These are phyloP conservation scores for Drosophila navojoa DNA, from an alignment of 1,140 invertebrate species.

Conservation along the genomic window DNA sequence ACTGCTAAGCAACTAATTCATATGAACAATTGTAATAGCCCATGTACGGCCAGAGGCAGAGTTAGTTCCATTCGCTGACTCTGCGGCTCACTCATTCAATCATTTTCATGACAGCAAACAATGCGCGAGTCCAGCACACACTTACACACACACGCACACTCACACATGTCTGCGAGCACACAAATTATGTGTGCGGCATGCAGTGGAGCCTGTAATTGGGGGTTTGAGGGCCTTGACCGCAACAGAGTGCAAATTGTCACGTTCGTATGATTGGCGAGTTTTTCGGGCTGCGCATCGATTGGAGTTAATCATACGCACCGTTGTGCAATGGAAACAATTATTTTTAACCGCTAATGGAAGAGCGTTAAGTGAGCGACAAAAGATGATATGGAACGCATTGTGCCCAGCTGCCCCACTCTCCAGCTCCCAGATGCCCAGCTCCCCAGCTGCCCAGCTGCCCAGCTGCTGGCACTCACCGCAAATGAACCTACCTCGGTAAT, in stretches of 20 bases:
- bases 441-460: too few relatives aligned
- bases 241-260: slow-evolving; percentile 11
- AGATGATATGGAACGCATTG: too few relatives aligned
- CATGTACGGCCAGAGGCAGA: slow-evolving; percentile 9
- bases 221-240: not conserved
- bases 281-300: too few relatives aligned
- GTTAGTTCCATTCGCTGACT: not conserved
- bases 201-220: not conserved
- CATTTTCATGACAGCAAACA: slow-evolving; percentile 49
- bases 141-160: not conserved
- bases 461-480: slow-evolving; percentile 30
- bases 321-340: slow-evolving; percentile 5
- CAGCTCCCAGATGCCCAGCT: too few relatives aligned
- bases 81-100: slow-evolving; percentile 49
- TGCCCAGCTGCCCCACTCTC: not conserved
- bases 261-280: slow-evolving; percentile 1
- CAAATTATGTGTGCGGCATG: not conserved
- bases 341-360: not conserved
- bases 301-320: slow-evolving; percentile 5
- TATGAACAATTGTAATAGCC: too few relatives aligned
- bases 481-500: slow-evolving; percentile 73
- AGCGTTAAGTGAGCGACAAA: too few relatives aligned
- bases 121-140: slow-evolving; percentile 27
- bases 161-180: not conserved
- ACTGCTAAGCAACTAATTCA: too few relatives aligned